Percentiles rank a stretch among this genome's conserved stretches.
Conservation (phyloP, 2,113 vertebrate genomes). For the Gallinago media region DNA sequence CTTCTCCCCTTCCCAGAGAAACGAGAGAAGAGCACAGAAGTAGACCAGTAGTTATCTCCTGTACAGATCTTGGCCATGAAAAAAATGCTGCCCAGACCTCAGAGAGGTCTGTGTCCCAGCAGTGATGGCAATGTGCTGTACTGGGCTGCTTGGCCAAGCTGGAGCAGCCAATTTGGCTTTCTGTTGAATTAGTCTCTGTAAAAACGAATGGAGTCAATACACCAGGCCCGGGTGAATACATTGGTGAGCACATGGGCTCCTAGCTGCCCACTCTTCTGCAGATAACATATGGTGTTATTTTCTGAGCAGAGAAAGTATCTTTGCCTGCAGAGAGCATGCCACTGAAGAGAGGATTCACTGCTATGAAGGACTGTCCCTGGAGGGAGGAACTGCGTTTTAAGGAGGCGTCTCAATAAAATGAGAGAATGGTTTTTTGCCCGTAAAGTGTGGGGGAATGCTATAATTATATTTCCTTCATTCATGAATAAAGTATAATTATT, state of each 20-base stretch:
- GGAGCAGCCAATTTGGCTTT: not conserved
- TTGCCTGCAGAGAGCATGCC: not conserved
- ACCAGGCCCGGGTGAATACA: not conserved
- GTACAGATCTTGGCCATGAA: no score
- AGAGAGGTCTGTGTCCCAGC: not conserved
- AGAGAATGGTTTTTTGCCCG: not conserved
- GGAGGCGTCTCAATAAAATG: not conserved
- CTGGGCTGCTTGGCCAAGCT: not conserved
- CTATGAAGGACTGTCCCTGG: not conserved
- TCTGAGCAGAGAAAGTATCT: not conserved
- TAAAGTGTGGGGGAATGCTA: not conserved
- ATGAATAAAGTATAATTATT: conserved; percentile 1
- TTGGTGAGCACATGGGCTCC: not conserved
- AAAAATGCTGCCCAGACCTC: not conserved
- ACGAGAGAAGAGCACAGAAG: not conserved
- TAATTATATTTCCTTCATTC: conserved; percentile 9
- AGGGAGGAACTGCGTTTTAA: not conserved
- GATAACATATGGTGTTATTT: not conserved
- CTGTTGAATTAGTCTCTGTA: not conserved
- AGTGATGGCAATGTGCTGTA: not conserved
- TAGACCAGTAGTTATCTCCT: not conserved
- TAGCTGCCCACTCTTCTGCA: not conserved
- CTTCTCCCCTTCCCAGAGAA: not conserved
- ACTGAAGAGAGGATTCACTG: not conserved
- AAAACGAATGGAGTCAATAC: conserved; percentile 15